phyloP scores from a whole-genome alignment of 2,888 invertebrate genomes.

The Andrena bucephala region DNA sequence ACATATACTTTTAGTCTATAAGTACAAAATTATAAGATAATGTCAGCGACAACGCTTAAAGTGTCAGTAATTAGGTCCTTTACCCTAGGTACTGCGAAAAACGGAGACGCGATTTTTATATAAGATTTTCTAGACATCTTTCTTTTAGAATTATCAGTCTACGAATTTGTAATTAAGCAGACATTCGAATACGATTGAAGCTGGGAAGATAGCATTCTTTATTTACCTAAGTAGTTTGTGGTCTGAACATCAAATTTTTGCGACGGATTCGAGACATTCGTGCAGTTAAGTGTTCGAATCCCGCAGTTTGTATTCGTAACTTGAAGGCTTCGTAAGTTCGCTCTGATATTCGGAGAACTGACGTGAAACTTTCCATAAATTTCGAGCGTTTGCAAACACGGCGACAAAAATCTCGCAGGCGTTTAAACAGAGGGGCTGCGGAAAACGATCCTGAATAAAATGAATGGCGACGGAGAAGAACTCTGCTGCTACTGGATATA shows the following conservation, averaged over 20 bases:
- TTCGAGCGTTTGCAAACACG: conserved; percentile 7
- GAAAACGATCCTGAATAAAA: conserved; percentile 31
- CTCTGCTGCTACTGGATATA: conserved; percentile 39
- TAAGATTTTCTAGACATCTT: no score
- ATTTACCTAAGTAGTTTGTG: not conserved
- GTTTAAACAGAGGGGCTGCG: not conserved
- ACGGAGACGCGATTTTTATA: no score
- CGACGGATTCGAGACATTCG: not conserved
- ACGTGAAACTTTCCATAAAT: conserved; percentile 6
- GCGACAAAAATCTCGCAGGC: conserved; percentile 28
- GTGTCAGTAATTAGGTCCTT: no score
- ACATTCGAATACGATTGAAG: no score
- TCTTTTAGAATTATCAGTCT: no score
- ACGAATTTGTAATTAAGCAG: no score
- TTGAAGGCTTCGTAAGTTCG: not conserved
- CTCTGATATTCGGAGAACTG: not conserved
- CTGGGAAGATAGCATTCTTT: no score
- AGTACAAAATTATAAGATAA: no score
- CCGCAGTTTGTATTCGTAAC: not conserved
- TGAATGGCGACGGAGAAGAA: conserved; percentile 48
- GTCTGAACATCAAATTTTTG: not conserved
- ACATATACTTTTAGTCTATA: no score
- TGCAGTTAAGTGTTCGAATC: not conserved
- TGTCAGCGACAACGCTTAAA: no score
- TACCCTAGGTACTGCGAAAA: not conserved